These are phyloP conservation scores for Eristalinus aeneus DNA, from an alignment of 2,888 invertebrate species.

Conservation along the genomic window DNA sequence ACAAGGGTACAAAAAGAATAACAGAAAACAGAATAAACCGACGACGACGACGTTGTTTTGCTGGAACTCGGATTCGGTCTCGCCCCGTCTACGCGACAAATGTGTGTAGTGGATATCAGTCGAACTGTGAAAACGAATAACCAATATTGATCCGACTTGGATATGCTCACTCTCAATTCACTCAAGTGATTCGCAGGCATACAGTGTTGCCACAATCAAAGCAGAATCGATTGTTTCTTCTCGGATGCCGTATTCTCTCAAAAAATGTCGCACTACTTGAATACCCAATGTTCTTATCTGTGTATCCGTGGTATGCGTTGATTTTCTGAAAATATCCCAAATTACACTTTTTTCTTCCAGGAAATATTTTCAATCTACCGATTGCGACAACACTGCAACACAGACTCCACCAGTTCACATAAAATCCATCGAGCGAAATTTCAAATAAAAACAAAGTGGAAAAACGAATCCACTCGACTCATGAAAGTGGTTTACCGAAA, in stretches of 20 bases:
- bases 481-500: background rate
- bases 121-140: conserved; percentile 47
- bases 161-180: conserved; percentile 39
- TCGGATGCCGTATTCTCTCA: background rate
- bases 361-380: background rate
- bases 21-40: conserved; percentile 24
- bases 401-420: background rate
- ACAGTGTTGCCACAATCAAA: background rate
- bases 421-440: conserved; percentile 3
- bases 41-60: conserved; percentile 16
- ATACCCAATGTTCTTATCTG: no score
- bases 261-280: background rate
- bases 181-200: conserved; percentile 11
- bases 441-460: background rate
- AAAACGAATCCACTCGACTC: background rate
- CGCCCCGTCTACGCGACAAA: conserved; percentile 65
- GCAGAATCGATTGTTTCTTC: background rate
- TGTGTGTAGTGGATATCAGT: conserved; percentile 22
- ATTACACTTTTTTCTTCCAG: background rate
- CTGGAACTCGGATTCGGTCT: conserved; percentile 43
- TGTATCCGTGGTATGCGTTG: background rate
- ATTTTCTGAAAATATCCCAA: no score
- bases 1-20: conserved; percentile 2
- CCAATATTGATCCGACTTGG: conserved; percentile 59
- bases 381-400: background rate